Percentiles rank a stretch among this genome's conserved stretches.
Evolutionary conservation across 2,797 vertebrate species (phyloP).

Genomic region (Adrianichthys oophorus): DNA sequence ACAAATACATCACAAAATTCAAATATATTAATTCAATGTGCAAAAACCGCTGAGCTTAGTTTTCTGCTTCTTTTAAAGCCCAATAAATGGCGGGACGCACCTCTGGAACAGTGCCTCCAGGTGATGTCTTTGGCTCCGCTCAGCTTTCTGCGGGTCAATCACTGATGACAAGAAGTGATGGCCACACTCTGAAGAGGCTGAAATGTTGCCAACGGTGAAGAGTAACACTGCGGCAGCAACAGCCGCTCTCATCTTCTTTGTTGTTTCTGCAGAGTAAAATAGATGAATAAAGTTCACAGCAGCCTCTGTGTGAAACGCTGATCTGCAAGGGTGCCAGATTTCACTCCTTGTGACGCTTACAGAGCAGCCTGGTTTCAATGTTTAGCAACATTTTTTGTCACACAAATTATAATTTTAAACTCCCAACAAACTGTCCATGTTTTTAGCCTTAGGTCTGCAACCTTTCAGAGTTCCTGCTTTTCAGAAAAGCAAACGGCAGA

Average conservation of each 20-base stretch:
- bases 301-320: not conserved
- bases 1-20: too few species aligned
- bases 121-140: constrained; percentile 78
- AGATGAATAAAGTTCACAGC: not conserved
- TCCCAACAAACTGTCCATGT: too few species aligned
- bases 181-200: constrained; percentile 30
- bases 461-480: too few species aligned
- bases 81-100: constrained; percentile 56
- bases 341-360: too few species aligned
- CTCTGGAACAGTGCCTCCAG: constrained; percentile 89
- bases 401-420: too few species aligned
- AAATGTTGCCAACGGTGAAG: not conserved
- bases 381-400: too few species aligned
- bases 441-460: too few species aligned
- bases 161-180: constrained; percentile 43
- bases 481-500: too few species aligned
- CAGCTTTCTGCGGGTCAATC: constrained; percentile 78
- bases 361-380: too few species aligned
- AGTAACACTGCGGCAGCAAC: constrained; percentile 24
- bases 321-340: not conserved
- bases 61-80: not conserved
- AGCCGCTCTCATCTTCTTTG: constrained; percentile 1
- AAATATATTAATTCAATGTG: too few species aligned
- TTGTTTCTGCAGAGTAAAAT: constrained; percentile 16
- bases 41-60: not conserved